Conservation (phyloP, 2,113 vertebrate genomes). For the Nanorana parkeri region DNA sequence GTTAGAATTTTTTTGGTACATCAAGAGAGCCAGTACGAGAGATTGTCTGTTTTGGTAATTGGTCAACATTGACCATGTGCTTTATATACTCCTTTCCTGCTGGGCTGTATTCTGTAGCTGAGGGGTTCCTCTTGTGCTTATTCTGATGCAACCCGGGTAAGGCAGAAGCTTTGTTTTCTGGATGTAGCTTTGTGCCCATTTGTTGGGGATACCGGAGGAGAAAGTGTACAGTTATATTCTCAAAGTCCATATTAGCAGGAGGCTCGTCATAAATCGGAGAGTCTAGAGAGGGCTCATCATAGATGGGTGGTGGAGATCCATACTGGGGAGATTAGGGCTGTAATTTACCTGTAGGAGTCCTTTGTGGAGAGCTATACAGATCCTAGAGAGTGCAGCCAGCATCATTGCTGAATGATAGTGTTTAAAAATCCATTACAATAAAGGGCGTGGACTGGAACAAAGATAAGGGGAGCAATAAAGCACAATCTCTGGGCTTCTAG, state of each 20-base stretch:
- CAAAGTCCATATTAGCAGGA: conserved; percentile 86
- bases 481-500: too few species aligned
- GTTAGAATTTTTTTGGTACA: too few species aligned
- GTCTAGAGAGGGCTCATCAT: conserved; percentile 82
- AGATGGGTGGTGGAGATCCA: conserved; percentile 77
- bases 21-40: conserved; percentile 58
- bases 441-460: too few species aligned
- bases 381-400: too few species aligned
- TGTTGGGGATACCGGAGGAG: conserved; percentile 71
- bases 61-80: conserved; percentile 88
- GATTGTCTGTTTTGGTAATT: conserved; percentile 65
- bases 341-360: conserved; percentile 73
- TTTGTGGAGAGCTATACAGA: too few species aligned
- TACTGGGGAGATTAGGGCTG: conserved; percentile 79
- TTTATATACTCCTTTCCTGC: conserved; percentile 89
- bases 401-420: too few species aligned
- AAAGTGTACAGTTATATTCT: conserved; percentile 69
- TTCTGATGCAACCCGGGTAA: conserved; percentile 72
- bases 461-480: too few species aligned
- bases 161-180: conserved; percentile 78
- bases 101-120: conserved; percentile 84
- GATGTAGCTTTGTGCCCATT: conserved; percentile 71
- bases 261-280: conserved; percentile 89
- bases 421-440: too few species aligned
- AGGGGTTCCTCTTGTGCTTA: conserved; percentile 75